Percentiles rank a stretch among this genome's conserved stretches.
Evolutionary conservation across 2,888 invertebrate genomes (phyloP).

Genomic region (Lumbricus terrestris): DNA sequence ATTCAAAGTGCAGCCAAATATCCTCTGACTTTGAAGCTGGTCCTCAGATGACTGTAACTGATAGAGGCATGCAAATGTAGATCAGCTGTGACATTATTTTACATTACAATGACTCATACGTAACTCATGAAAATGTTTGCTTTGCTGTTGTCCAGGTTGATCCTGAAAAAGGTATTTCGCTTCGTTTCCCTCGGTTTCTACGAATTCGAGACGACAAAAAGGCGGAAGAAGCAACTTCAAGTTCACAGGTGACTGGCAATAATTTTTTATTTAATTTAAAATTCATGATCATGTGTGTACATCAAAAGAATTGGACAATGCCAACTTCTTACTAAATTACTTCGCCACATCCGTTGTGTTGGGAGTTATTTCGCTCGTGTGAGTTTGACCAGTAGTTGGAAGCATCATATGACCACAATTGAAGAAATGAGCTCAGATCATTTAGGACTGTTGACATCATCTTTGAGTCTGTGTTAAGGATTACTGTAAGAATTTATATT

Average conservation of each 20-base stretch:
- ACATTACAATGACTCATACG: neutral
- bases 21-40: neutral
- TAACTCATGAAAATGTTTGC: neutral
- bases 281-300: too few relatives aligned
- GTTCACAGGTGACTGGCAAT: slow-evolving; percentile 68
- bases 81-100: neutral
- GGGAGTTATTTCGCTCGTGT: neutral
- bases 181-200: slow-evolving; percentile 90
- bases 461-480: too few relatives aligned
- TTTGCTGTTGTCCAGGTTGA: slow-evolving; percentile 66
- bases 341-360: neutral
- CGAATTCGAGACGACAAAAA: slow-evolving; percentile 86
- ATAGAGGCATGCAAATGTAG: neutral
- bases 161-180: slow-evolving; percentile 85
- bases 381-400: neutral
- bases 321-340: neutral
- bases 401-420: too few relatives aligned
- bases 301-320: too few relatives aligned
- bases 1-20: neutral
- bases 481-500: too few relatives aligned
- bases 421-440: neutral
- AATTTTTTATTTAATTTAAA: neutral
- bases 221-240: slow-evolving; percentile 86
- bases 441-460: neutral
- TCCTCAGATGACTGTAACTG: too few relatives aligned